Evolutionary conservation across 2,113 vertebrate genomes (phyloP), one percentile per base, ranked within the genome.

Genomic region (Solea senegalensis): DNA sequence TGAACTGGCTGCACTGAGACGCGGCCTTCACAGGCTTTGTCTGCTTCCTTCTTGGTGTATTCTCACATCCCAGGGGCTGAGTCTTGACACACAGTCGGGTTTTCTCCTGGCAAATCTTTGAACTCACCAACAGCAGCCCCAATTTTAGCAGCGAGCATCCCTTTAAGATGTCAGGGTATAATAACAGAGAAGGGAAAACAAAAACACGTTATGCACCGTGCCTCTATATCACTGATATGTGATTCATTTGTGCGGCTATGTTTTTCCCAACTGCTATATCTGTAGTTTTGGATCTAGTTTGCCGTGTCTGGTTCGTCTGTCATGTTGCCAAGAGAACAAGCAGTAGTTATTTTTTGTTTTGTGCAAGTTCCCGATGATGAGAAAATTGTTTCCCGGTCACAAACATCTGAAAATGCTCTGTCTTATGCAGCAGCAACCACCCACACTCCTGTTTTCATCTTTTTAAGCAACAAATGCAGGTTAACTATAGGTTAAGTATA

Each of bases 311-410:
- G 39, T 58, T n/a, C 5, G 9, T 46, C 21, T 44, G 49, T 63
- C 69, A 70, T 1, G 66, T 77, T 80, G 80, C 73, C 73, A 77
- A 74, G 70, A 83, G 65, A 80, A 85, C 77, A 67, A 70, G 56
- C 2, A 13, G 9, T 11, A 48, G 45, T 44, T 57, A 46, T 74
- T 69, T 73, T 54, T 64, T 58, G 14, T 43, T 60, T 43, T 50
- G 7, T 4, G 57, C 9, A 3, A 71, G 52, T 14, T 58, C 49
- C 8, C 26, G 13, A 41, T 61, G 14, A 28, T 34, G 26, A 52
- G 14, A 53, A 41, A 26, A 46, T 13, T 39, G 5, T 9, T 12
- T 34, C 8, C 26, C 26, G 14, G 7, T 10, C 9, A 40, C 48
- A 48, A 41, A 40, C 12, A 41, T 52, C 15, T 43, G 8, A 61